Base-by-base conservation (phyloP, 2,888 invertebrate species). In the Apamea epomidion region DNA sequence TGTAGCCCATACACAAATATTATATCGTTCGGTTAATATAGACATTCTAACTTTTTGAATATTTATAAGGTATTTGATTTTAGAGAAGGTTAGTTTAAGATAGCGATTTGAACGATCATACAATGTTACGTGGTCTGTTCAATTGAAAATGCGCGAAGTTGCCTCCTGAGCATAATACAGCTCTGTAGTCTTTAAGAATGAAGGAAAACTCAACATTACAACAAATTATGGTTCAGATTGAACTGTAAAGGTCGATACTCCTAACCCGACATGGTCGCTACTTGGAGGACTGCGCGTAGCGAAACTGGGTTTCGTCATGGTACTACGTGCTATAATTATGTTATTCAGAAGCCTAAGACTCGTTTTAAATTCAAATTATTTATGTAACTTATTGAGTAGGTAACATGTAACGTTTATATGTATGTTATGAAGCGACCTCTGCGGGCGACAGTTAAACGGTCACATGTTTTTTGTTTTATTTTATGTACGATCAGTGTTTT, bases 351-450 rank as follows among this genome's bases (percentile, higher is more conserved):
- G 96, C 96, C 96, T 96, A 96, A 96, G 96, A 96, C 95, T 96
- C 95, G 96, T 97, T 93, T 96, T 95, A 94, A 95, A 95, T 96
- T 96, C 96, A 96, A 95, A 97, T 96, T 94, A 96, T 97, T 97
- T 97, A 97, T 96, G 94, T 97, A 96, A 96, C 94, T 96, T 96
- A 96, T 96, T 96, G 94, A 93, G 93, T 97, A 96, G 95, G 95
- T 96, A 95, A 94, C 94, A 92, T 91, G 92, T 93, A 93, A 94
- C 92, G 92, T 93, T 93, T 94, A 86, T 93, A 91, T 92, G 92
- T 93, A 92, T 93, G 92, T 93, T 92, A 91, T 86, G 60, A 72
- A 68, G 93, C 93, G 93, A 89, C 92, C 92, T 91, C 79, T 88
- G 94, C 93, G 93, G 94, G 85, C 80, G 89, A 89, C 91, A 87